Evolutionary conservation across 2,888 invertebrate species (phyloP).

Genomic region (Bursaphelenchus okinawaensis): DNA sequence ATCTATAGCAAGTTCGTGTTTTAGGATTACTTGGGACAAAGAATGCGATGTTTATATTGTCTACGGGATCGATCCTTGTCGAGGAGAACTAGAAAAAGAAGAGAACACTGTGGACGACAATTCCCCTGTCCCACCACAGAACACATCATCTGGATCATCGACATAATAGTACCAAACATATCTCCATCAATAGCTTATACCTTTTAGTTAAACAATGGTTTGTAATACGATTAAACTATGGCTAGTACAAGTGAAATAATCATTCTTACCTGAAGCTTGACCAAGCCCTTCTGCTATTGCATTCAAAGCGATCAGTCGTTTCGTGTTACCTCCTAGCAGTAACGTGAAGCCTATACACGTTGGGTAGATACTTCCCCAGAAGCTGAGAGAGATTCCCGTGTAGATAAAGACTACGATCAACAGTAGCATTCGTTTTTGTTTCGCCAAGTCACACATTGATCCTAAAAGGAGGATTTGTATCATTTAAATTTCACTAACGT

Average conservation of each 20-base stretch:
- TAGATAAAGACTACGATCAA: conserved; percentile 28
- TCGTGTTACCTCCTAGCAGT: conserved; percentile 62
- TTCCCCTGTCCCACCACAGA: not conserved
- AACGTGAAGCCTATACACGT: conserved; percentile 81
- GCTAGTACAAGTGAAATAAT: not conserved
- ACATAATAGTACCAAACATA: too few relatives aligned
- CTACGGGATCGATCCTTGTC: conserved; percentile 21
- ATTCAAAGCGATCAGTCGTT: conserved; percentile 73
- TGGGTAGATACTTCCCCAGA: conserved; percentile 88
- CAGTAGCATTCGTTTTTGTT: conserved; percentile 63
- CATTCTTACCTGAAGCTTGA: conserved; percentile 63
- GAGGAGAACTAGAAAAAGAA: conserved; percentile 28
- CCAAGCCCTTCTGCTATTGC: conserved; percentile 90
- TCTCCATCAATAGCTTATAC: too few relatives aligned
- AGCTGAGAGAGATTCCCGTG: conserved; percentile 58
- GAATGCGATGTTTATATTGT: conserved; percentile 24
- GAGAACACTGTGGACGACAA: conserved; percentile 22
- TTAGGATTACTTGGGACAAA: conserved; percentile 23
- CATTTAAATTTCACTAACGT: not conserved
- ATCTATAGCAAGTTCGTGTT: not conserved
- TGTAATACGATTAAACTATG: not conserved
- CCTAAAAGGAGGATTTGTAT: conserved; percentile 31
- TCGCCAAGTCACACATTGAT: conserved; percentile 72
- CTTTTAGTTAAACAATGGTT: not conserved
- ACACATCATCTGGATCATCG: too few relatives aligned